Conservation (phyloP, 1,140 invertebrate species). For the Agrypnia vestita region DNA sequence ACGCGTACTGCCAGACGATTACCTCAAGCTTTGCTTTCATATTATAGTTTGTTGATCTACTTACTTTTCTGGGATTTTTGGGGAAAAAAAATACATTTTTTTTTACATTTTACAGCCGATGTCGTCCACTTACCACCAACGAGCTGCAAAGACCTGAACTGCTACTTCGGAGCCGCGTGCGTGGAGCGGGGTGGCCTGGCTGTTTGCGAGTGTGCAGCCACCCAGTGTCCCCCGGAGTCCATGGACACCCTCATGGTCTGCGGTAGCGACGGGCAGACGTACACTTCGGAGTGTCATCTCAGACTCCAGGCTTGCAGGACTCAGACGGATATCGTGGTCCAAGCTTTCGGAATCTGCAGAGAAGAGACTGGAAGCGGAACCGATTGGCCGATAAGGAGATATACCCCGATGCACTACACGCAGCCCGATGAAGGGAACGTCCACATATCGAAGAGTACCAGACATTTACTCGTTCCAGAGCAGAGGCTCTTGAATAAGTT, state of each 20-base stretch:
- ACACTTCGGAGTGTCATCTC: constrained; percentile 82
- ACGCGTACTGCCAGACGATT: no score
- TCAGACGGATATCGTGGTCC: constrained; percentile 85
- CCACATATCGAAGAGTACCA: constrained; percentile 85
- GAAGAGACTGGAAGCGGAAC: constrained; percentile 75
- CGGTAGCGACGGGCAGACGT: constrained; percentile 86
- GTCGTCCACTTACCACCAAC: constrained; percentile 77
- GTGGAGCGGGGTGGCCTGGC: constrained; percentile 79
- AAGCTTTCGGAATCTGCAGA: constrained; percentile 82
- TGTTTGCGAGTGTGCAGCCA: constrained; percentile 79
- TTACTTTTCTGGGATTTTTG: no score
- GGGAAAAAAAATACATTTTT: background rate
- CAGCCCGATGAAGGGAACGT: constrained; percentile 84
- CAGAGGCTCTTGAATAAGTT: constrained; percentile 72
- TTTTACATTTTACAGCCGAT: constrained; percentile 73
- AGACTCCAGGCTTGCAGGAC: constrained; percentile 83
- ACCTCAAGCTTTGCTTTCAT: no score
- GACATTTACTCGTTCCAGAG: constrained; percentile 83
- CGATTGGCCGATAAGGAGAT: constrained; percentile 83
- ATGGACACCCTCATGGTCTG: constrained; percentile 75
- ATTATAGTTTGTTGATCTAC: no score
- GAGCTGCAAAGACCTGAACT: constrained; percentile 83
- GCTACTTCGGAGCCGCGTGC: constrained; percentile 88
- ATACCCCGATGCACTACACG: constrained; percentile 84
- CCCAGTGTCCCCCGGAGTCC: constrained; percentile 75